Conservation (phyloP, 2,888 invertebrate genomes). For the Chromoteleia sp. region DNA sequence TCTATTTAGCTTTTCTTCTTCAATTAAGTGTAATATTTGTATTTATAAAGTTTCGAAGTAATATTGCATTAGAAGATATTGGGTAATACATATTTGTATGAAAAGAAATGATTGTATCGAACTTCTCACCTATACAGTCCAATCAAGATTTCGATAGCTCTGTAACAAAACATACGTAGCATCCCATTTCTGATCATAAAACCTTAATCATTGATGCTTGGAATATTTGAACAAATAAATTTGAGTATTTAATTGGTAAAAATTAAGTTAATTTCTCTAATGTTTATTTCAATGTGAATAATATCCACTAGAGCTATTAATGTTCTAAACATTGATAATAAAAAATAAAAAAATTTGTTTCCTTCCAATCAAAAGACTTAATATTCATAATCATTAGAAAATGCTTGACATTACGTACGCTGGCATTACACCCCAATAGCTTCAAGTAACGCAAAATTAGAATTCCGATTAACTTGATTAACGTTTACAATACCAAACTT, state of each 20-base stretch:
- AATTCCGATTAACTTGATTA: conserved; percentile 35
- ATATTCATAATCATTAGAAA: conserved; percentile 16
- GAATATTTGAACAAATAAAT: no score
- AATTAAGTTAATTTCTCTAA: no score
- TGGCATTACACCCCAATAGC: conserved; percentile 21
- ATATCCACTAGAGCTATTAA: conserved; percentile 2
- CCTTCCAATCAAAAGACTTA: neutral
- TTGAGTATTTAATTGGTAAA: no score
- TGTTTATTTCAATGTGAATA: neutral
- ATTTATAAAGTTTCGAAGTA: no score
- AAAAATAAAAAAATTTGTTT: neutral
- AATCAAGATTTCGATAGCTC: no score
- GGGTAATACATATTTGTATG: no score
- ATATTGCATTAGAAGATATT: no score
- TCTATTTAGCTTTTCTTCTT: no score
- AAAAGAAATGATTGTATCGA: no score
- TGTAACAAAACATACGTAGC: neutral
- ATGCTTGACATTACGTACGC: conserved; percentile 26
- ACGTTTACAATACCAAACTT: conserved; percentile 16
- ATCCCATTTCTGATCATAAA: conserved; percentile 1
- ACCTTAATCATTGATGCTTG: neutral
- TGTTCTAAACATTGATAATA: neutral
- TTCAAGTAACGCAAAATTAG: conserved; percentile 26
- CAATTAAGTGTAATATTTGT: no score
- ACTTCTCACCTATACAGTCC: no score